These are phyloP conservation scores for Oxyruncus cristatus DNA, from an alignment of 2,113 vertebrate genomes.

Conservation along the genomic window DNA sequence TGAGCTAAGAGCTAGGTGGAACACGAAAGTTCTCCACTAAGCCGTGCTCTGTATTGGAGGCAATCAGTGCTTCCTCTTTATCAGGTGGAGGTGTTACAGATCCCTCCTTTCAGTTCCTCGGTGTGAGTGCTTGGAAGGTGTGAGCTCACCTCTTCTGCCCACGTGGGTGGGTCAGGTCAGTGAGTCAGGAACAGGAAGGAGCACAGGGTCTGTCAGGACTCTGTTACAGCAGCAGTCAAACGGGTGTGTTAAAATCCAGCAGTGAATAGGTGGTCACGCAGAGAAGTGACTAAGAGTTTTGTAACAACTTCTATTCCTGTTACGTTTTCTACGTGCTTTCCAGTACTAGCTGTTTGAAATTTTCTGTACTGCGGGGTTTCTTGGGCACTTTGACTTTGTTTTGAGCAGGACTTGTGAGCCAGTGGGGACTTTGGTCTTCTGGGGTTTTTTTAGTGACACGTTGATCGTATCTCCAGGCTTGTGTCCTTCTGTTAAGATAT, in stretches of 20 bases:
- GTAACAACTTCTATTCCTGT: not conserved
- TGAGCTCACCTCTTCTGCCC: not conserved
- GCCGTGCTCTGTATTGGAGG: not conserved
- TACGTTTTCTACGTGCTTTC: not conserved
- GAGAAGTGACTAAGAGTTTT: not conserved
- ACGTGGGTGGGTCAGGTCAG: not conserved
- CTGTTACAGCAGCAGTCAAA: not conserved
- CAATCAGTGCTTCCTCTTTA: not conserved
- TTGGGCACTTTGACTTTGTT: not conserved
- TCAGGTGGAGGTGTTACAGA: rapidly evolving
- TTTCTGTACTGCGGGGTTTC: not conserved
- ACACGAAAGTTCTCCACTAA: not conserved
- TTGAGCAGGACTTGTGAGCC: not conserved
- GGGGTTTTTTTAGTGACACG: not conserved
- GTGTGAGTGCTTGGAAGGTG: not conserved
- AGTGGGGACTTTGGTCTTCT: rapidly evolving
- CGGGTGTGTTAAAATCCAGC: not conserved
- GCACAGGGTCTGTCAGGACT: not conserved
- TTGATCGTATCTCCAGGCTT: not conserved
- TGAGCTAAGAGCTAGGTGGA: not conserved
- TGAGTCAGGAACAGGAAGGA: not conserved
- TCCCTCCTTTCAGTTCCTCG: not conserved
- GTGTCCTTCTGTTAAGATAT: not conserved
- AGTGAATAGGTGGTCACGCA: not conserved
- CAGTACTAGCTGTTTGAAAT: not conserved